These are phyloP conservation scores for Teleiodes luculella DNA, from an alignment of 2,888 invertebrate genomes.

Conservation along the genomic window DNA sequence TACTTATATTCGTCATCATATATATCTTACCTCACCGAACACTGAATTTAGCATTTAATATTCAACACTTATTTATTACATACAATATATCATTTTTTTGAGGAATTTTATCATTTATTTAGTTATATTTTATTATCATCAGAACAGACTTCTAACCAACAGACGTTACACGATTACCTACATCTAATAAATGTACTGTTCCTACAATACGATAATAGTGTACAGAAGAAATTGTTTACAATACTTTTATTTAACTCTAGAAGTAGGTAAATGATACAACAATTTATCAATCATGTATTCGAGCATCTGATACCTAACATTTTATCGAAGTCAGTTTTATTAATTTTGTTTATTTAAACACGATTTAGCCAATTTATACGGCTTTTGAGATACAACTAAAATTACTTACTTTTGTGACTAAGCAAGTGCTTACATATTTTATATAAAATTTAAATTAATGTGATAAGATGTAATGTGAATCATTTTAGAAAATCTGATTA, in stretches of 20 bases:
- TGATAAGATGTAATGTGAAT: too few relatives aligned
- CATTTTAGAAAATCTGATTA: too few relatives aligned
- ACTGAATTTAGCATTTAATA: constrained; percentile 61
- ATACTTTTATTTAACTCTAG: constrained; percentile 12
- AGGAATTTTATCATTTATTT: constrained; percentile 38
- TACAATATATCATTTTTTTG: constrained; percentile 52
- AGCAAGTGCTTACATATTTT: too few relatives aligned
- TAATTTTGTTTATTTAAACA: too few relatives aligned
- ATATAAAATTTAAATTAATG: too few relatives aligned
- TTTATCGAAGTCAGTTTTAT: too few relatives aligned
- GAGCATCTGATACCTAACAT: constrained; percentile 25
- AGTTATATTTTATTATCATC: constrained; percentile 49
- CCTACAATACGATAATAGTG: constrained; percentile 23
- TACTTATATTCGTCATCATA: too few relatives aligned
- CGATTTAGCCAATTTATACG: too few relatives aligned
- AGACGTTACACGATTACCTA: constrained; percentile 50
- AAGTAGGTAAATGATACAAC: constrained; percentile 29
- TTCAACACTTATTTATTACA: constrained; percentile 72
- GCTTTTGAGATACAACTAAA: too few relatives aligned
- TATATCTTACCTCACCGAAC: constrained; percentile 52
- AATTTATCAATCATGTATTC: constrained; percentile 32
- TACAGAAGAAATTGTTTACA: constrained; percentile 38
- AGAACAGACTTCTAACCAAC: constrained; percentile 59
- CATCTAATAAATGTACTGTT: constrained; percentile 29
- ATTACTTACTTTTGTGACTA: too few relatives aligned